A percentile compares a stretch with the other conserved stretches of the same genome.
Evolutionary conservation across 23 tunicate species (phyloP).

Genomic region (Ciona savignyi): DNA sequence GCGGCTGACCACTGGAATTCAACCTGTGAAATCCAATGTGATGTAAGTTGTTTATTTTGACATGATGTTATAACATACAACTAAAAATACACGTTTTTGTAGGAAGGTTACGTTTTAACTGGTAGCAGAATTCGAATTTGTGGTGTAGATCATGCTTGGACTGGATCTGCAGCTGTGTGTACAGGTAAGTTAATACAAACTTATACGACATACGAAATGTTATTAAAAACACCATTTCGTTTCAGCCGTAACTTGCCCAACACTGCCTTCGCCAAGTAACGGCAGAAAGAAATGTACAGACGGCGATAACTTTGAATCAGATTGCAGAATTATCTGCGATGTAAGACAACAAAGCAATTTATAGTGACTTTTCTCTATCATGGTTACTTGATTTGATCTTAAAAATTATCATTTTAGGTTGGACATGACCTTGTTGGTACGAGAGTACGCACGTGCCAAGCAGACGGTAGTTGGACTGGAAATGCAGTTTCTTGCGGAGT

Average conservation of each 20-base stretch:
- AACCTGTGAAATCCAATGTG: slow-evolving; percentile 55
- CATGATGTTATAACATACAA: too few relatives aligned
- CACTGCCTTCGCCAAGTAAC: slow-evolving; percentile 65
- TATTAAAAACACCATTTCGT: background rate
- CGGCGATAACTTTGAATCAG: slow-evolving; percentile 53
- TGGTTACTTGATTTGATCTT: background rate
- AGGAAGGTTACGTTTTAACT: slow-evolving; percentile 68
- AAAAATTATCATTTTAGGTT: slow-evolving; percentile 22
- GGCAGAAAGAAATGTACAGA: slow-evolving; percentile 83
- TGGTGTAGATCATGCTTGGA: slow-evolving; percentile 42
- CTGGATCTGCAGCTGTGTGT: slow-evolving; percentile 43
- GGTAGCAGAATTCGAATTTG: slow-evolving; percentile 60
- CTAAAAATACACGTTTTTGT: slow-evolving; percentile 4
- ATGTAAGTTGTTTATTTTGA: too few relatives aligned
- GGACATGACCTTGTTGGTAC: slow-evolving; percentile 65
- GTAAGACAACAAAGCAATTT: slow-evolving; percentile 28
- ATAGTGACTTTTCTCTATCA: slow-evolving; percentile 2
- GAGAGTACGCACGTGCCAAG: slow-evolving; percentile 40
- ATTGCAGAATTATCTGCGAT: slow-evolving; percentile 70
- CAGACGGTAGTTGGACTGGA: slow-evolving; percentile 71
- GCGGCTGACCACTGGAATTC: slow-evolving; percentile 43
- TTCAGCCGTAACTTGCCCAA: slow-evolving; percentile 64
- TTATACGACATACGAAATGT: background rate
- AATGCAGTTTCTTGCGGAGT: slow-evolving; percentile 38
- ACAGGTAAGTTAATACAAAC: slow-evolving; percentile 10